phyloP scores from a whole-genome alignment of 2,888 invertebrate species.

The Euproctis similis region DNA sequence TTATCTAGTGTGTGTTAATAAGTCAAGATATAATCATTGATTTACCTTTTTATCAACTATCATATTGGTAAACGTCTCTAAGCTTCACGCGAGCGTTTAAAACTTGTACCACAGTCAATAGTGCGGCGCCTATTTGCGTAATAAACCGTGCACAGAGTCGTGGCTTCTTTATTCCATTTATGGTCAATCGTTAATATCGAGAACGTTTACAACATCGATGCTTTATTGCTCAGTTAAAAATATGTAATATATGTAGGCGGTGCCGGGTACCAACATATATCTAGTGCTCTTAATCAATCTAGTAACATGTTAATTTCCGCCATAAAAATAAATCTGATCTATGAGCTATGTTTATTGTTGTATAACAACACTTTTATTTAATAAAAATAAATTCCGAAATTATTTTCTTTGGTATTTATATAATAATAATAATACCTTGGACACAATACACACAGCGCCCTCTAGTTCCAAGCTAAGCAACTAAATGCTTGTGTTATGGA shows the following conservation, averaged over 20 bases:
- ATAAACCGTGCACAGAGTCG: conserved; percentile 55
- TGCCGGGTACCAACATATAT: no score
- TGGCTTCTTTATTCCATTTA: conserved; percentile 65
- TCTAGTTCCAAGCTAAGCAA: no score
- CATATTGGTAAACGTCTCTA: no score
- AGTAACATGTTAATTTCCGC: conserved; percentile 65
- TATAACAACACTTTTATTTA: conserved; percentile 18
- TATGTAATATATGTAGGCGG: conserved; percentile 13
- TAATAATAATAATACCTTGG: no score
- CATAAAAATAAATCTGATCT: conserved; percentile 49
- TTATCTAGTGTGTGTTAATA: no score
- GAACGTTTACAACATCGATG: conserved; percentile 57
- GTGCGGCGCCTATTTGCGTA: conserved; percentile 56
- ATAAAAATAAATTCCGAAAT: conserved; percentile 7
- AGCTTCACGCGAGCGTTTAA: not conserved
- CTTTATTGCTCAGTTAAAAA: conserved; percentile 54
- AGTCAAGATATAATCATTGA: no score
- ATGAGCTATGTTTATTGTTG: conserved; percentile 20
- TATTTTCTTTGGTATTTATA: conserved; percentile 2
- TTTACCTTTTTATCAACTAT: no score
- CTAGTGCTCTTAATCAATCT: conserved; percentile 33
- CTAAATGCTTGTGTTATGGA: no score
- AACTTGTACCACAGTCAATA: conserved; percentile 14
- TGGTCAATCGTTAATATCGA: conserved; percentile 67
- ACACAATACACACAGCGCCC: no score